Conservation (phyloP, 2,113 vertebrate species). For the Tachysurus vachellii region DNA sequence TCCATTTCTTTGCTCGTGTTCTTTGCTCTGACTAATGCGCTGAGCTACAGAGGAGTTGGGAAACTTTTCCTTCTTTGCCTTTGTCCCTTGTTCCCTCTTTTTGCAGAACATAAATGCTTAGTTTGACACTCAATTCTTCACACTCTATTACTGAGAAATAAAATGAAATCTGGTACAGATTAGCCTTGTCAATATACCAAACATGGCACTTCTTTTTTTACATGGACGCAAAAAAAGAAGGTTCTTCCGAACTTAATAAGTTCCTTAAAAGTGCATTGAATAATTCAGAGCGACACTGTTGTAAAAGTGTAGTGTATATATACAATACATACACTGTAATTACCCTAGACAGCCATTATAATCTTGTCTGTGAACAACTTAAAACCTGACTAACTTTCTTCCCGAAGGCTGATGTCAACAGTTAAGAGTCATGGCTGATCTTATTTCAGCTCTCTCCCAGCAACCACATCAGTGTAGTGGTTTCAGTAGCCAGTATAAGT, state of each 20-base stretch:
- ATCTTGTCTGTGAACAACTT: neutral
- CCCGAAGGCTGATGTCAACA: neutral
- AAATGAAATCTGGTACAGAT: slow-evolving; percentile 7
- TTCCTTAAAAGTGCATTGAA: too few species aligned
- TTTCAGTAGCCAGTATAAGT: neutral
- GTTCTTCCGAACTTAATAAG: neutral
- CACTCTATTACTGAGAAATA: neutral
- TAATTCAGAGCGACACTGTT: neutral
- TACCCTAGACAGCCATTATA: neutral
- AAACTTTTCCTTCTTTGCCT: slow-evolving; percentile 46
- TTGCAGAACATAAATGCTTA: slow-evolving; percentile 38
- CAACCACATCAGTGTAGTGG: neutral
- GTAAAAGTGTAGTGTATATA: neutral
- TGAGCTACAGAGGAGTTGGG: slow-evolving; percentile 38
- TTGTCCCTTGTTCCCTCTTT: slow-evolving; percentile 37
- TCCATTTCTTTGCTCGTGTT: slow-evolving; percentile 26
- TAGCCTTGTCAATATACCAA: neutral
- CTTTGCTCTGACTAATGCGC: slow-evolving; percentile 50
- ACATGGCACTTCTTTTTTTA: neutral
- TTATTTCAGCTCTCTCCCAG: neutral
- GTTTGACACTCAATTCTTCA: slow-evolving; percentile 23
- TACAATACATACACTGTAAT: neutral
- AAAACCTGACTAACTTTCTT: neutral
- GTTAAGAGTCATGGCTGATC: neutral
- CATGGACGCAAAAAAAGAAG: neutral